phyloP scores from a whole-genome alignment of 2,797 vertebrate species.

The Tolypeutes matacus region DNA sequence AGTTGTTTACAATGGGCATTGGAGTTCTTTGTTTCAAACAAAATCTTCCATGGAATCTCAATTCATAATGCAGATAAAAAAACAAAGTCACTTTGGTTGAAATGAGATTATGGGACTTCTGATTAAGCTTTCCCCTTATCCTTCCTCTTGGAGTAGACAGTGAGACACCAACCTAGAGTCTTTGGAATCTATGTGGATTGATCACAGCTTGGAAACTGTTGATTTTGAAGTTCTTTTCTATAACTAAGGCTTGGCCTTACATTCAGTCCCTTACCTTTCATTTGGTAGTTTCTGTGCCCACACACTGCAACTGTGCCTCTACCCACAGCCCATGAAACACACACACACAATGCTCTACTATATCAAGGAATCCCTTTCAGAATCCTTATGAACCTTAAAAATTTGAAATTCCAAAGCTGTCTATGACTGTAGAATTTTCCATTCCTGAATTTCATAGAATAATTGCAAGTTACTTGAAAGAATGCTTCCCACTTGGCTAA shows the following conservation, averaged over 20 bases:
- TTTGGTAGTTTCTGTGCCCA: neutral
- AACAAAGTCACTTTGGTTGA: neutral
- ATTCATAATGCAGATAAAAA: neutral
- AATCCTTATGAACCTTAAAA: neutral
- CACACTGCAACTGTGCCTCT: neutral
- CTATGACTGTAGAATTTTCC: neutral
- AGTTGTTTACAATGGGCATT: neutral
- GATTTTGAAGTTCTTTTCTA: neutral
- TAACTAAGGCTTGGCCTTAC: neutral
- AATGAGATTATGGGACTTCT: neutral
- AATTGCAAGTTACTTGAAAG: constrained; percentile 64
- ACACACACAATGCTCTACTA: neutral
- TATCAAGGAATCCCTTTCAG: neutral
- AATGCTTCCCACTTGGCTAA: neutral
- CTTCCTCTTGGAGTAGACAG: neutral
- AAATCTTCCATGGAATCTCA: constrained; percentile 21
- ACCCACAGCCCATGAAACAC: neutral
- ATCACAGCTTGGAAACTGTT: neutral
- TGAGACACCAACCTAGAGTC: neutral
- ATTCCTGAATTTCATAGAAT: constrained; percentile 52
- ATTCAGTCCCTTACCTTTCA: neutral
- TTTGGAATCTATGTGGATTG: neutral
- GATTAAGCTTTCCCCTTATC: neutral
- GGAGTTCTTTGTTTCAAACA: constrained; percentile 11
- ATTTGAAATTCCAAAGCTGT: constrained; percentile 32